A percentile compares a stretch with the other conserved stretches of the same genome.
Conservation (phyloP, 1,140 invertebrate species). For the Pseudomyrmex concolor region DNA sequence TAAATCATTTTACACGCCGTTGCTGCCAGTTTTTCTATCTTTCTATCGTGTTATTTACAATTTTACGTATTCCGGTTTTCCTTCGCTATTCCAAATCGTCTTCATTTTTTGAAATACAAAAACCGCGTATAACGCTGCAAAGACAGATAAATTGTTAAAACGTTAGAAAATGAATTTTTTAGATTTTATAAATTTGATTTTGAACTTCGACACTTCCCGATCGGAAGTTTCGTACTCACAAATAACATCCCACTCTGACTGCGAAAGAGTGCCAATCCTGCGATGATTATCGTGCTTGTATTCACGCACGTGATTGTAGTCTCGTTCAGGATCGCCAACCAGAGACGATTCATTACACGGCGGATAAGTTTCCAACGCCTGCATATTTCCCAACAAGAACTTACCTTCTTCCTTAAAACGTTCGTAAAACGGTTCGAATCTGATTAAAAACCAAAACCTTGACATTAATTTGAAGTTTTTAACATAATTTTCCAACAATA, state of each 20-base stretch:
- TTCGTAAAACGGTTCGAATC: conserved; percentile 93
- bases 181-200: neutral
- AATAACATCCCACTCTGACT: conserved; percentile 96
- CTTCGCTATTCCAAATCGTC: conserved; percentile 87
- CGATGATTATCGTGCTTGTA: conserved; percentile 85
- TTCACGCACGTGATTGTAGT: conserved; percentile 91
- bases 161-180: conserved; percentile 5
- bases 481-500: neutral
- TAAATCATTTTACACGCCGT: conserved; percentile 78
- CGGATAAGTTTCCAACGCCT: conserved; percentile 88
- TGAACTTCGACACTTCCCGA: conserved; percentile 43
- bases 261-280: conserved; percentile 93
- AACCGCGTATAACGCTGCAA: conserved; percentile 93
- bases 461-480: neutral
- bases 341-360: conserved; percentile 85
- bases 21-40: conserved; percentile 85
- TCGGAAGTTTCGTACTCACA: conserved; percentile 87
- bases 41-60: neutral
- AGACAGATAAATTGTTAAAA: conserved; percentile 68
- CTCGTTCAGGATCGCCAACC: conserved; percentile 86
- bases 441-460: conserved; percentile 84
- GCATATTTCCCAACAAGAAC: conserved; percentile 88
- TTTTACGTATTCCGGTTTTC: conserved; percentile 86
- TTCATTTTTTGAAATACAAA: conserved; percentile 94
- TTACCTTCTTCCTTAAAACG: conserved; percentile 85